Conservation (phyloP, 2,113 vertebrate species). For the Corvus moneduloides region DNA sequence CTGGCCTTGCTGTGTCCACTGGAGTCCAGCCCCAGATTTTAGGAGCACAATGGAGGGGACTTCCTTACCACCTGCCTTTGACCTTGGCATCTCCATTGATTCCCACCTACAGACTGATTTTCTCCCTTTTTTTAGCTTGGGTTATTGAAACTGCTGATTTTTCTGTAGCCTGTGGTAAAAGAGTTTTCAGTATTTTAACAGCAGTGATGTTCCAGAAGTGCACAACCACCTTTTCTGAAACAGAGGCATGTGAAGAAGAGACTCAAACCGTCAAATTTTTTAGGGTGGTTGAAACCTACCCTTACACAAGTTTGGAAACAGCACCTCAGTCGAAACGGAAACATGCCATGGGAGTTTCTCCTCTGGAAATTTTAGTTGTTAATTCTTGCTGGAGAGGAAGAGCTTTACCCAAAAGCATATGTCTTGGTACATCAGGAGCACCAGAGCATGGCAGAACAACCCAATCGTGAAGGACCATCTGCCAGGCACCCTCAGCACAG, state of each 20-base stretch:
- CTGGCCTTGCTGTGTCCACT: background rate
- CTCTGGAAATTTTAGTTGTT: background rate
- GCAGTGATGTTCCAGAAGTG: background rate
- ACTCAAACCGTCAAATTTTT: background rate
- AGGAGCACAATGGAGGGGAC: background rate
- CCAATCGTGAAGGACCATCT: rapidly evolving
- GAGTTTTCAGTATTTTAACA: background rate
- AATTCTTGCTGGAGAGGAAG: background rate
- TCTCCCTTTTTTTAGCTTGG: background rate
- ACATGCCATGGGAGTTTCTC: background rate
- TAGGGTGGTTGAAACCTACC: background rate
- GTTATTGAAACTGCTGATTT: background rate
- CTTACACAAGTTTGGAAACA: background rate
- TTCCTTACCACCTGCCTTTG: background rate
- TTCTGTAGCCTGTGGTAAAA: background rate
- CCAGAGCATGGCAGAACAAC: background rate
- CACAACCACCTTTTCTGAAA: background rate
- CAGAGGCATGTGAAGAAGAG: background rate
- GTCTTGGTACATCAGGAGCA: background rate
- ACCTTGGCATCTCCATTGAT: background rate
- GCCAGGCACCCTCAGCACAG: background rate
- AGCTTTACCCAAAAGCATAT: background rate
- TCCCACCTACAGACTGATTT: background rate
- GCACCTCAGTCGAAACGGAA: background rate
- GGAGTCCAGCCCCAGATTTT: background rate